Base-by-base conservation (phyloP, 2,888 invertebrate genomes). In the Coelinius sp. region DNA sequence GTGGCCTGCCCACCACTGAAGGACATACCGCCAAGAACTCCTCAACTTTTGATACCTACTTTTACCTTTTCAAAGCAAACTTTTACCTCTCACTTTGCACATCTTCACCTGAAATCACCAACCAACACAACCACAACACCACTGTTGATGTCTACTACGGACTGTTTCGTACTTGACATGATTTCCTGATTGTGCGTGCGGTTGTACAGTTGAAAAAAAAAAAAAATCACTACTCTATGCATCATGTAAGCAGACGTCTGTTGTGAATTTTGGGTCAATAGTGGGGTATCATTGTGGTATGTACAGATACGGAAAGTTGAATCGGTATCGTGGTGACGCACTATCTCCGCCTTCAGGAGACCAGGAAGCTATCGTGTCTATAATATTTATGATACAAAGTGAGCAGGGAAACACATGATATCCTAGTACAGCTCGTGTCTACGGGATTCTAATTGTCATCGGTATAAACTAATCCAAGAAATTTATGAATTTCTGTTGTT, bases 161-260 rank as follows among this genome's bases (percentile, higher is more conserved):
- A 49, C 44, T 59, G 41, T 62, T 66, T 71, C 66, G 63, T 67
- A 10, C 22, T 52, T 41, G 67, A 72, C 70, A 80, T 83, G 79
- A 74, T 80, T 78, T 76, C 83, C 83, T 81, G 82, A 80, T 83
- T 79, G 77, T 77, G 75, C 81, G 79, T 80, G 80, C 76, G 78
- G 79, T 78, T 59, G 77, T 75, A 76, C 75, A 75, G 80, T 76
- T 79, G 79, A 80, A 82, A 82, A 82, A 82, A 81, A 74, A 75
- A 65, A 53, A n/a, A n/a, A n/a, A n/a, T n/a, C n/a, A n/a, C 53
- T 25, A 46, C 49, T n/a, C 31, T 38, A 41, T 38, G 41, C 49
- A 20, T 12, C 46, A 24, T 38, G n/a, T 22, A 31, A 20, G 35
- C 53, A 31, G 44, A 56, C 52, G 76, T 62, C 63, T 63, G 71